A percentile compares a stretch with the other conserved stretches of the same genome.
Conservation (phyloP, 92 coral and sea anemone genomes). For the Chrysogorgia sp. region DNA sequence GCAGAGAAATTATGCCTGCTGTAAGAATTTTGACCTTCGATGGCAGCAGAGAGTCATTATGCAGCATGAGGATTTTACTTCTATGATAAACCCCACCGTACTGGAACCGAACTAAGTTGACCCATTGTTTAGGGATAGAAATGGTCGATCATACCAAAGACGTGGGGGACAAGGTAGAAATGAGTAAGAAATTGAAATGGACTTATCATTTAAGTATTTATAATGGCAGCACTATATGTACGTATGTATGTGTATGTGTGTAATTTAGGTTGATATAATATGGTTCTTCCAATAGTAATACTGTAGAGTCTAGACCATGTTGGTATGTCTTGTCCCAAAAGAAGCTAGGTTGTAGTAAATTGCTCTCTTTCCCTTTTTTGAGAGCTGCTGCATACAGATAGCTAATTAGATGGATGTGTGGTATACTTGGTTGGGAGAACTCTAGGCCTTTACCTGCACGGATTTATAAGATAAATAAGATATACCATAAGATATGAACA, state of each 20-base stretch:
- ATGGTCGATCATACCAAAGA: neutral
- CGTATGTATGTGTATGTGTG: neutral
- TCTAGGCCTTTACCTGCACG: constrained; percentile 58
- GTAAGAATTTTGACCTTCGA: neutral
- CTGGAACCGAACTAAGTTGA: constrained; percentile 4
- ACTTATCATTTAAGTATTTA: too few species aligned
- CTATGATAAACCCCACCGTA: neutral
- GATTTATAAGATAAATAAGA: too few species aligned
- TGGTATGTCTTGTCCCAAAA: neutral
- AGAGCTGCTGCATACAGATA: constrained; percentile 20
- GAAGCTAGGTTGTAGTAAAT: neutral
- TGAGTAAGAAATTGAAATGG: neutral
- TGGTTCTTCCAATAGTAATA: neutral
- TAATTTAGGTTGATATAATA: neutral
- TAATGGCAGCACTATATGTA: neutral
- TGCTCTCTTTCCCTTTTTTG: neutral
- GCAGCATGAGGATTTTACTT: neutral
- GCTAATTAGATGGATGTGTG: constrained; percentile 20
- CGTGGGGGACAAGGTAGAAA: neutral
- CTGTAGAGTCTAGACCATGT: too few species aligned
- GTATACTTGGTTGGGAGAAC: constrained; percentile 58
- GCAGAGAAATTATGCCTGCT: constrained; percentile 1
- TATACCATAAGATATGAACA: constrained; percentile 44
- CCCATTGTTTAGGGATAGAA: neutral
- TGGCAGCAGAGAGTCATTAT: neutral